Percentiles rank a stretch among this genome's conserved stretches.
These are phyloP conservation scores for Synanthedon vespiformis DNA, from an alignment of 2,888 invertebrate genomes.

Conservation along the genomic window DNA sequence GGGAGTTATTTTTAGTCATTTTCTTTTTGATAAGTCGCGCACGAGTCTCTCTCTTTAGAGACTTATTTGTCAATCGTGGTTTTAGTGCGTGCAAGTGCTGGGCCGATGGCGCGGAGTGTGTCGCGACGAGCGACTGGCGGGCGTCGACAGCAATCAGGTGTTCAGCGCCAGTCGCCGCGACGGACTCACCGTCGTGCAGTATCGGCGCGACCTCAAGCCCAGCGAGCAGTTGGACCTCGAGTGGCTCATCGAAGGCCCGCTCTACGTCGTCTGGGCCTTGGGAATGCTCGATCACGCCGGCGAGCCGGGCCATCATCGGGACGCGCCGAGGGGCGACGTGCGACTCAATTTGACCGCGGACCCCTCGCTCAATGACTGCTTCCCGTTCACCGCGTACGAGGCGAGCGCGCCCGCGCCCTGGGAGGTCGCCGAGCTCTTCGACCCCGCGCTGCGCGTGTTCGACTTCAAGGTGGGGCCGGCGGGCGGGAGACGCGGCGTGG, in stretches of 20 bases:
- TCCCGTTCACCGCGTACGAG: constrained; percentile 73
- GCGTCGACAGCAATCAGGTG: constrained; percentile 84
- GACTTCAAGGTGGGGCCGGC: constrained; percentile 86
- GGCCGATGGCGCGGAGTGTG: constrained; percentile 90
- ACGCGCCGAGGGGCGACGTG: constrained; percentile 80
- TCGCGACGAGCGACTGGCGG: constrained; percentile 84
- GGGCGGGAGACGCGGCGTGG: constrained; percentile 83
- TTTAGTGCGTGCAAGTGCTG: constrained; percentile 84
- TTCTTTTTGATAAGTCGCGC: too few species aligned
- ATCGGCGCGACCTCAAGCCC: constrained; percentile 80
- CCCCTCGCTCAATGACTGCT: constrained; percentile 77
- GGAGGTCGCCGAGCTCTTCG: constrained; percentile 75
- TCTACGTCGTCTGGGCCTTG: constrained; percentile 86
- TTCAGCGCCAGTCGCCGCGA: constrained; percentile 78
- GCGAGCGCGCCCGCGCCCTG: constrained; percentile 44
- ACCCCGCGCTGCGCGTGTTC: constrained; percentile 77
- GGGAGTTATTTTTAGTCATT: too few species aligned
- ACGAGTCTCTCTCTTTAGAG: too few species aligned
- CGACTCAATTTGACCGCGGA: constrained; percentile 75
- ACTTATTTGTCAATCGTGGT: too few species aligned
- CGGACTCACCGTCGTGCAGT: constrained; percentile 84
- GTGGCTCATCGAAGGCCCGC: constrained; percentile 73
- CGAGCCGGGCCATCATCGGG: constrained; percentile 82
- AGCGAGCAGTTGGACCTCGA: constrained; percentile 79
- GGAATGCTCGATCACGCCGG: constrained; percentile 83